A percentile compares a stretch with the other conserved stretches of the same genome.
Evolutionary conservation across 2,888 invertebrate genomes (phyloP).

Genomic region (Tetheella fluctuosa): DNA sequence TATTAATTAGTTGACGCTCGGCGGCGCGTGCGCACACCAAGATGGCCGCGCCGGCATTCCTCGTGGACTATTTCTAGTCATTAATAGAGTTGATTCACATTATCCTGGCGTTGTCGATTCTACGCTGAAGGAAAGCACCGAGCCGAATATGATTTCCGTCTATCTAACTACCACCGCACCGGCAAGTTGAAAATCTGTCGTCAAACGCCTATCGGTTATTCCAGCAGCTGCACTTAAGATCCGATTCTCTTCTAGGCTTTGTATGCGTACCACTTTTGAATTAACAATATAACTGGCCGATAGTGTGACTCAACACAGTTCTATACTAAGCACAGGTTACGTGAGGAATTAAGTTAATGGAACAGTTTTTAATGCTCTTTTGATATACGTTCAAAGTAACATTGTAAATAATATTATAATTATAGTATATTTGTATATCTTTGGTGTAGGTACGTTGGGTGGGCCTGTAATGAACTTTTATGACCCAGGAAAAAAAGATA

Average conservation of each 20-base stretch:
- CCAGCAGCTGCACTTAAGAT: no score
- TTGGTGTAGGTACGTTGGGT: background rate
- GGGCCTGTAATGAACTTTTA: no score
- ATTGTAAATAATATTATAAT: conserved; percentile 5
- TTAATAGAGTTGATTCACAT: conserved; percentile 8
- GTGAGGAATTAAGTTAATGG: conserved; percentile 1
- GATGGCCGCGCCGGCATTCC: conserved; percentile 34
- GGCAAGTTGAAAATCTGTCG: no score
- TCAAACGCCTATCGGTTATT: no score
- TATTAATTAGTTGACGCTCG: conserved; percentile 68
- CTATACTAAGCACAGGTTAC: background rate
- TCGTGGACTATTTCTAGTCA: conserved; percentile 12
- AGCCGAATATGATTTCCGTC: no score
- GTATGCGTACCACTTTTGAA: no score
- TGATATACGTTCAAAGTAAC: background rate
- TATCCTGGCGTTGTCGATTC: background rate
- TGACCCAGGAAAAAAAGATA: no score
- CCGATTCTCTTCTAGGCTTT: no score
- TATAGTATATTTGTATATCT: background rate
- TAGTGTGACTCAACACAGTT: conserved; percentile 1
- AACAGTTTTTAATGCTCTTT: background rate
- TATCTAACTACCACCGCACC: no score
- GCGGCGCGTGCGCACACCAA: conserved; percentile 66
- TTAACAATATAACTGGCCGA: background rate
- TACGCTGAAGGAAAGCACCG: no score